Base-by-base conservation (phyloP, 2,888 invertebrate species). In the Drosophila meridiana region DNA sequence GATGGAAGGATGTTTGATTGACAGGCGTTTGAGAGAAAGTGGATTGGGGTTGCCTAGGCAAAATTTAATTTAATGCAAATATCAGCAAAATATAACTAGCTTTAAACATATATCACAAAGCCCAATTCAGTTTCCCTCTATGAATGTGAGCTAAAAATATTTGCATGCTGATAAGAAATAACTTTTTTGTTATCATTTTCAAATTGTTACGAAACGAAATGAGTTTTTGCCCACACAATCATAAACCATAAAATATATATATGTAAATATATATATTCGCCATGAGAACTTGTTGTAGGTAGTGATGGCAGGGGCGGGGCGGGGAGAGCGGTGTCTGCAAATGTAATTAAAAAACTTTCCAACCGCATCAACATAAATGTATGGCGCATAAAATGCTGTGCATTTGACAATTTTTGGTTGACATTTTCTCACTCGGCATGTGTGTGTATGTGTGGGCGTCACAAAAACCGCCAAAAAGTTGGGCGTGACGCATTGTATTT, bases 281-380 rank as follows among this genome's bases (percentile, higher is more conserved):
- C 48, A 71, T 62, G 45, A 56, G n/a, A 48, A 9, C 26, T 11
- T 34, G 8, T 14, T 34, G 8, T 14, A 9, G 34, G 4, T 13
- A 36, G 7, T 56, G 14, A 0, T 32, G 11, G 32, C 5, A 11
- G 48, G 20, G n/a, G 2, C n/a, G 34, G 52, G 11, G 30, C 13
- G 3, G 14, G 14, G 20, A 20, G 20, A 20, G 26, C 9, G 20
- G 13, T 2, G 1, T 32, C 28, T 38, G 55, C 82, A 90, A 86
- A 86, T 87, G 90, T 87, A 87, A 87, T 87, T 87, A 87, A 87
- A 90, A 87, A 87, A 87, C 89, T 87, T 87, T 85, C 40, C 84
- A 80, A 87, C 90, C 87, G 80, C 90, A 85, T 88, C 90, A 90
- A 87, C 90, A 87, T 89, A 90, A 90, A 85, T 85, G 85, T 86